Evolutionary conservation across 2,888 invertebrate species (phyloP).

Genomic region (Himalopsyche tibetana): DNA sequence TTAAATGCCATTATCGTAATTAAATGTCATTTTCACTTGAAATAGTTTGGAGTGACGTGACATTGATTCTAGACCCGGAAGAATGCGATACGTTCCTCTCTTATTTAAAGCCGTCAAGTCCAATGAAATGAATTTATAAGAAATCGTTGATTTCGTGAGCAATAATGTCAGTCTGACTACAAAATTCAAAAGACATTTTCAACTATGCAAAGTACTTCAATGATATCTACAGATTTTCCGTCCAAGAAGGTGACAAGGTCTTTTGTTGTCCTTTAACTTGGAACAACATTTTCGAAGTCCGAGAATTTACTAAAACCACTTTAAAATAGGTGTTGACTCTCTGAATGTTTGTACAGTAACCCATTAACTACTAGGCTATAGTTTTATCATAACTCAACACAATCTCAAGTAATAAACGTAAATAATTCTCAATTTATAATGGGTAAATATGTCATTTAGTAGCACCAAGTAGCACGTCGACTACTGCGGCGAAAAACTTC

Average conservation of each 20-base stretch:
- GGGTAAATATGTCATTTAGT: too few relatives aligned
- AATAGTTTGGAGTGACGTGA: slow-evolving; percentile 31
- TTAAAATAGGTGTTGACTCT: too few relatives aligned
- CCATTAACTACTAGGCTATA: too few relatives aligned
- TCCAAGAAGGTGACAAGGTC: not conserved
- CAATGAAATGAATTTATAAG: not conserved
- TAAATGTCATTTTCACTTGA: not conserved
- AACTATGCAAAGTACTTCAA: not conserved
- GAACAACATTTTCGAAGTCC: too few relatives aligned
- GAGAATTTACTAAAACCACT: too few relatives aligned
- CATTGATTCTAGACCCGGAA: slow-evolving; percentile 1
- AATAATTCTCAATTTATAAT: too few relatives aligned
- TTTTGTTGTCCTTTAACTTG: not conserved
- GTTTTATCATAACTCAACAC: too few relatives aligned
- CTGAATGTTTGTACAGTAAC: too few relatives aligned
- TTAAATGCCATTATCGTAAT: too few relatives aligned
- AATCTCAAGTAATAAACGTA: too few relatives aligned
- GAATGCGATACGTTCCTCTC: slow-evolving; percentile 34
- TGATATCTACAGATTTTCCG: not conserved
- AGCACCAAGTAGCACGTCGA: too few relatives aligned
- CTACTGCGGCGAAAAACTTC: too few relatives aligned
- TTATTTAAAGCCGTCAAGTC: not conserved
- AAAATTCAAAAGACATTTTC: not conserved
- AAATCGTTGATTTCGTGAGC: not conserved
- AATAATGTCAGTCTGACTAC: not conserved